phyloP scores from a whole-genome alignment of 2,888 invertebrate species.

The Trisateles emortualis region DNA sequence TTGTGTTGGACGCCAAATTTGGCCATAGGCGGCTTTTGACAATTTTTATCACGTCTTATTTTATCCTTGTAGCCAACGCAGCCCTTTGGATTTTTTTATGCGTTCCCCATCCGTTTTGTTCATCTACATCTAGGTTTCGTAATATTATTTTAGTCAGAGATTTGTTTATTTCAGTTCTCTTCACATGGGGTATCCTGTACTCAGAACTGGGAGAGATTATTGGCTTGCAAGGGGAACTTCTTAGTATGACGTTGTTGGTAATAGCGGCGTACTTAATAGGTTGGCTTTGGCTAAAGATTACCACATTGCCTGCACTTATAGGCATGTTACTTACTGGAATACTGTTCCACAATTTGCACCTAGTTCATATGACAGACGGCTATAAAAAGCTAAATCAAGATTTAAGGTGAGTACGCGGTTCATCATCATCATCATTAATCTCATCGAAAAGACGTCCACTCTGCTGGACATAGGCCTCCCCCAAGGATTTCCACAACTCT shows the following conservation, averaged over 20 bases:
- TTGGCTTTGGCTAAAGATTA: slow-evolving; percentile 89
- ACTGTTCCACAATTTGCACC: slow-evolving; percentile 88
- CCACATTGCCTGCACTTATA: slow-evolving; percentile 91
- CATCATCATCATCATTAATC: neutral
- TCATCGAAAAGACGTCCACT: too few species aligned
- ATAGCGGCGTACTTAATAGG: slow-evolving; percentile 91
- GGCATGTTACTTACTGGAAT: slow-evolving; percentile 93
- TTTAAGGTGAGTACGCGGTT: slow-evolving; percentile 82
- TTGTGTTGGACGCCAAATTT: too few species aligned
- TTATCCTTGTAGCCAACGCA: too few species aligned
- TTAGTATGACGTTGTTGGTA: slow-evolving; percentile 89
- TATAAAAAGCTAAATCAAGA: slow-evolving; percentile 89
- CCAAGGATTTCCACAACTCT: too few species aligned
- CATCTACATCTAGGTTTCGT: too few species aligned
- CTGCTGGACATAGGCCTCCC: too few species aligned
- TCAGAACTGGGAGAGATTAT: slow-evolving; percentile 88
- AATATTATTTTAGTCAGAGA: neutral
- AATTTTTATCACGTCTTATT: too few species aligned
- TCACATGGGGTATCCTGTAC: slow-evolving; percentile 90
- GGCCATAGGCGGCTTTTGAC: too few species aligned
- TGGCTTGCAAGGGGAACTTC: slow-evolving; percentile 89
- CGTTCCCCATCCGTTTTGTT: too few species aligned
- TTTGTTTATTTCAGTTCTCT: slow-evolving; percentile 73
- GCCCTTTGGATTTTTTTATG: too few species aligned
- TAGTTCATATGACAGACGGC: slow-evolving; percentile 87